A percentile compares a stretch with the other conserved stretches of the same genome.
Conservation (phyloP, 2,797 vertebrate species). For the Lycodopsis pacificus region DNA sequence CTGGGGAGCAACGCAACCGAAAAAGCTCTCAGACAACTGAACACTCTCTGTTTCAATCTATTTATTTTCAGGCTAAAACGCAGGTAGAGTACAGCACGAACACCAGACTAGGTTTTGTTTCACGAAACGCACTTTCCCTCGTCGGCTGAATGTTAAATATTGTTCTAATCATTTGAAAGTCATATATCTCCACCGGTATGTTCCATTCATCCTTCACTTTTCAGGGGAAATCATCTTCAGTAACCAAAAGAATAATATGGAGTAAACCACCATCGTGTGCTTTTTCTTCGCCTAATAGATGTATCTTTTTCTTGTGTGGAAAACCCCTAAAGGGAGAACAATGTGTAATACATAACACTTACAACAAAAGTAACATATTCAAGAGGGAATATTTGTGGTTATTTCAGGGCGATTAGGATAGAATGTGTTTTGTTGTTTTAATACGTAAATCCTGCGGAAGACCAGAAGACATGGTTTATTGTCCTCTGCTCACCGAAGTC, state of each 20-base stretch:
- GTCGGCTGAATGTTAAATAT: slow-evolving; percentile 23
- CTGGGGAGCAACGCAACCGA: slow-evolving; percentile 28
- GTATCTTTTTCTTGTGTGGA: slow-evolving; percentile 68
- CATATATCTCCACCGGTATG: slow-evolving; percentile 27
- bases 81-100: neutral
- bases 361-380: slow-evolving; percentile 58
- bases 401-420: slow-evolving; percentile 50
- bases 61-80: too few species aligned
- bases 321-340: slow-evolving; percentile 71
- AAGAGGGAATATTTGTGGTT: slow-evolving; percentile 62
- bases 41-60: slow-evolving; percentile 4
- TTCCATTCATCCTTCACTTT: slow-evolving; percentile 49
- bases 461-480: slow-evolving; percentile 65
- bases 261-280: slow-evolving; percentile 39
- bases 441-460: slow-evolving; percentile 40
- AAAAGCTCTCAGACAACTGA: slow-evolving; percentile 31
- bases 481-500: slow-evolving; percentile 36
- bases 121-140: slow-evolving; percentile 11
- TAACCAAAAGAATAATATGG: slow-evolving; percentile 58
- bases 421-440: slow-evolving; percentile 59
- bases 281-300: slow-evolving; percentile 49
- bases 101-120: neutral
- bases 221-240: slow-evolving; percentile 36
- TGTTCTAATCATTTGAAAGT: slow-evolving; percentile 45
- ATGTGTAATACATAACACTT: slow-evolving; percentile 58